A percentile compares a stretch with the other conserved stretches of the same genome.
phyloP scores from a whole-genome alignment of 2,113 vertebrate genomes.

The Crypturellus undulatus region DNA sequence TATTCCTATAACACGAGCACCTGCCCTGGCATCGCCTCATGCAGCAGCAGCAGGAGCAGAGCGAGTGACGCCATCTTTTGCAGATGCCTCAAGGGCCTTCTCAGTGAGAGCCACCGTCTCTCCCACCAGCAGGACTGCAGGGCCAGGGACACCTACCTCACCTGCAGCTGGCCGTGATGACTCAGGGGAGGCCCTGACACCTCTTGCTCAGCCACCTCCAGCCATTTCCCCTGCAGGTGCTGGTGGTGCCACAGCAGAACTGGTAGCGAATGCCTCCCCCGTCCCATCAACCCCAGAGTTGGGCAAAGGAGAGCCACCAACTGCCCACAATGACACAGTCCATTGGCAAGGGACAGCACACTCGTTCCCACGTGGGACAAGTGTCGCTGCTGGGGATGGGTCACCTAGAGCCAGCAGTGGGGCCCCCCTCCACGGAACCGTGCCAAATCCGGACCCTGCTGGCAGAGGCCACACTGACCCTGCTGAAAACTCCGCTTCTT shows the following conservation, averaged over 20 bases:
- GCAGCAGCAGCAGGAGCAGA: background rate
- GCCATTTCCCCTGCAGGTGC: fast-evolving
- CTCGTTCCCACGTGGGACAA: background rate
- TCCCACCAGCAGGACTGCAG: background rate
- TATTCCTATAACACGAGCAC: too few relatives aligned
- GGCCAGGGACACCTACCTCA: background rate
- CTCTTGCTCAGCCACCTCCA: fast-evolving
- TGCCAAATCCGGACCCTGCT: background rate
- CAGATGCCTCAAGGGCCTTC: fast-evolving
- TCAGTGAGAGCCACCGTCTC: background rate
- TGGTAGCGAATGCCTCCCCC: background rate
- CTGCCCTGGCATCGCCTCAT: fast-evolving
- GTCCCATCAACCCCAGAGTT: background rate
- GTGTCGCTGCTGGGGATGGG: background rate
- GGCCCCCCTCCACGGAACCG: background rate
- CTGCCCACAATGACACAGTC: fast-evolving
- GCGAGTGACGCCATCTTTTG: fast-evolving
- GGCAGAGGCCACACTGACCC: too few relatives aligned
- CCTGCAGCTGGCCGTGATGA: fast-evolving
- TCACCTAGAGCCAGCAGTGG: fast-evolving
- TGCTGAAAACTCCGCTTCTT: background rate
- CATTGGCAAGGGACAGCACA: fast-evolving
- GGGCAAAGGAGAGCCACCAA: fast-evolving
- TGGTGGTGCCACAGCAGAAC: background rate
- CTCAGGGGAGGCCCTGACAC: background rate